Evolutionary conservation across 2,888 invertebrate genomes (phyloP), one percentile per base, ranked within the genome.

Genomic region (Tineola bisselliella): DNA sequence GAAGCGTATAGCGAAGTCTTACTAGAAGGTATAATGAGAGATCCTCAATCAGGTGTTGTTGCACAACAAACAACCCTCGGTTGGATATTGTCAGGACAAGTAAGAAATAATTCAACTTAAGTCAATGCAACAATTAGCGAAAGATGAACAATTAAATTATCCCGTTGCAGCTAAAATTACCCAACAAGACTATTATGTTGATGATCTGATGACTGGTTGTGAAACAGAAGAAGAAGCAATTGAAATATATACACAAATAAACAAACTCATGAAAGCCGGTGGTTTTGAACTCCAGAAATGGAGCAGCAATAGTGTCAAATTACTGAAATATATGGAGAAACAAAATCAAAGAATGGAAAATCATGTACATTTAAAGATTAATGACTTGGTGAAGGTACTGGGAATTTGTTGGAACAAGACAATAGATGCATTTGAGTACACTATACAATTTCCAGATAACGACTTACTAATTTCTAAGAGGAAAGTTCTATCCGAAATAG

Each of bases 351-450:
- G n/a, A n/a, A n/a, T n/a, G n/a, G 48, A 64, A 6, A 11, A 63
- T 5, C 15, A 60, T 18, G 25, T 62, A 2, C 5, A 19, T 1
- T 60, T 67, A 0, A 65, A 67, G 61, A 10, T 54, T 0, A 60
- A 67, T 48, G 60, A 66, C 4, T 57, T 58, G 8, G 59, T 68
- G 0, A 70, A 68, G 25, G 65, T 67, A 8, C 38, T 69, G 1
- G 69, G 68, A n/a, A 61, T 70, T 8, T n/a, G 13, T 15, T 69
- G 68, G 68, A 68, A 68, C 57, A 64, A 61, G 57, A n/a, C 25
- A 8, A 62, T 59, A 10, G 66, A 67, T 60, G 61, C 56, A n/a
- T 66, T 68, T 62, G 62, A 65, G 31, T 68, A 66, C 31, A 60
- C 60, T 1, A 1, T 65, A 0, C 48, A 64, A 1, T 43, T 67